Evolutionary conservation across 2,888 invertebrate genomes (phyloP).

Genomic region (Lottia scabra): DNA sequence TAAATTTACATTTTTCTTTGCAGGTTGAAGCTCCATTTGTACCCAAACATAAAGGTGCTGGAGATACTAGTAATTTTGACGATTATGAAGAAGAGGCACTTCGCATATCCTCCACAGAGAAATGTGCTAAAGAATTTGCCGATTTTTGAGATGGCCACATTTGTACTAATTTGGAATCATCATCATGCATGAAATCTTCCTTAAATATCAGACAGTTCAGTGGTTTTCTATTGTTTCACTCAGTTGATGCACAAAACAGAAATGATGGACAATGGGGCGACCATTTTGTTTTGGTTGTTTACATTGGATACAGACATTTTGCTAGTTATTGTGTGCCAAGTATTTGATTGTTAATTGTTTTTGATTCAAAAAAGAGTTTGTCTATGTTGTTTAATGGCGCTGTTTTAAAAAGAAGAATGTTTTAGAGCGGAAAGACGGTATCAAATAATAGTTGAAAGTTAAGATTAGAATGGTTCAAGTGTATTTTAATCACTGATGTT

Average conservation of each 20-base stretch:
- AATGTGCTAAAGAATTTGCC: constrained; percentile 99
- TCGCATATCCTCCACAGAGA: constrained; percentile 98
- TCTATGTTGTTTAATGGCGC: too few relatives aligned
- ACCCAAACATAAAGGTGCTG: constrained; percentile 98
- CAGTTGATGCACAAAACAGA: neutral
- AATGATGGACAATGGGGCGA: too few relatives aligned
- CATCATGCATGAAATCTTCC: constrained; percentile 6
- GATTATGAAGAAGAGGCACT: constrained; percentile 99
- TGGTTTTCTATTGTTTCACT: neutral
- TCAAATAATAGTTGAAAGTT: too few relatives aligned
- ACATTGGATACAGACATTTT: too few relatives aligned
- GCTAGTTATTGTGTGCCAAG: too few relatives aligned
- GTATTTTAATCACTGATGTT: neutral
- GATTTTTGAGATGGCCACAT: constrained; percentile 77
- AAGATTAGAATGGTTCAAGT: neutral
- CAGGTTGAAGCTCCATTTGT: constrained; percentile 98
- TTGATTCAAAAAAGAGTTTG: too few relatives aligned
- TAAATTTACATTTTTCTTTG: constrained; percentile 25
- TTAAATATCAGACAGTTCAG: neutral
- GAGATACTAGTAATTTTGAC: constrained; percentile 99
- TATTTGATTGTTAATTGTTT: too few relatives aligned
- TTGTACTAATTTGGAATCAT: constrained; percentile 3
- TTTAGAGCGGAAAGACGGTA: too few relatives aligned
- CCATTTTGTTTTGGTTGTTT: too few relatives aligned
- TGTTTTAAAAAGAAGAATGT: too few relatives aligned